Percentiles rank a stretch among this genome's conserved stretches.
These are phyloP conservation scores for Macquaria ambigua DNA, from an alignment of 2,113 vertebrate species.

Conservation along the genomic window DNA sequence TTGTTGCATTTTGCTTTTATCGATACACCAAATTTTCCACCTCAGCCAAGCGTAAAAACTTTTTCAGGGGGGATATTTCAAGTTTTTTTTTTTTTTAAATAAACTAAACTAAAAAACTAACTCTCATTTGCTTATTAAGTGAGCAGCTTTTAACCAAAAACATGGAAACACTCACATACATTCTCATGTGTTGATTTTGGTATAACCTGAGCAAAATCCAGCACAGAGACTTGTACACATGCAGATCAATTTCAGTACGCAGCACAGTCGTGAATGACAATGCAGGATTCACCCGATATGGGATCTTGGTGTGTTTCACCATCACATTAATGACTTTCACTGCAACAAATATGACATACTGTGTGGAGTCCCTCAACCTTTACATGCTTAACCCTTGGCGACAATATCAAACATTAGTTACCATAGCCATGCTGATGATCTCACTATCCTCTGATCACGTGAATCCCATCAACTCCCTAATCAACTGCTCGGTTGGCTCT, in stretches of 20 bases:
- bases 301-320: not conserved
- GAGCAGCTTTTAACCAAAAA: no score
- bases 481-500: not conserved
- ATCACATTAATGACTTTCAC: no score
- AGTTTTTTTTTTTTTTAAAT: no score
- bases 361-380: not conserved
- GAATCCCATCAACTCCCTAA: not conserved
- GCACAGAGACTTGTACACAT: not conserved
- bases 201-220: not conserved
- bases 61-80: no score
- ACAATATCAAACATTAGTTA: not conserved
- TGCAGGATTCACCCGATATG: not conserved
- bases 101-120: no score
- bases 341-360: no score
- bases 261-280: not conserved
- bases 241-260: not conserved
- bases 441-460: not conserved
- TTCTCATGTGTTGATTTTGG: not conserved
- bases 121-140: no score
- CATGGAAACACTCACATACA: no score
- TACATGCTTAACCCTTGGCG: no score
- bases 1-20: no score
- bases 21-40: no score
- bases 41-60: no score
- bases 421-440: not conserved